Evolutionary conservation across 2,113 vertebrate species (phyloP), one percentile per base, ranked within the genome.

Genomic region (Conger conger): DNA sequence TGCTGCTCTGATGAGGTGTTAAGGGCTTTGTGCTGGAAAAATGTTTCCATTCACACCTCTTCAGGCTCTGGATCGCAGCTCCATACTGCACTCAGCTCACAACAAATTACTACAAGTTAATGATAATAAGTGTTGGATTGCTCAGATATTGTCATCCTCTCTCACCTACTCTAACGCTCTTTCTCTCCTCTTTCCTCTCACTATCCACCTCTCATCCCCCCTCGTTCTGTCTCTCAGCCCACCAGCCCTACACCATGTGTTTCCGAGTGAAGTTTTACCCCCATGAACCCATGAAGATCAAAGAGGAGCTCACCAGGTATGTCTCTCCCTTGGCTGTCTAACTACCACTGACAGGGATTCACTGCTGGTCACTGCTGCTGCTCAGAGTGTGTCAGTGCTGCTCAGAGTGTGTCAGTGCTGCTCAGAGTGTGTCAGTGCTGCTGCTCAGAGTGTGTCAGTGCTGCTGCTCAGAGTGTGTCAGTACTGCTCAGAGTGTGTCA

Each of bases 241-340:
- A 97, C 90, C 97, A 98, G 94, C 98, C 98, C 36, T 99, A 97
- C 91, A 99, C 96, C 79, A 99, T 99, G 98, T 99, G 98, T 94
- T 99, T 99, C 95, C 96, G 98, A 95, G 97, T 99, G 95, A 99
- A 99, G 96, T 99, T 99, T 95, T 99, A 99, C 93, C 98, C 98
- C 77, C 94, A 97, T 0, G 98, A 99, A 91, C 98, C 97, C 78
- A 93, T 99, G 96, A 99, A 99, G 94, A 99, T 99, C 93, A 99
- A 98, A 94, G 98, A 99, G 95, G 98, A 99, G 89, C 97, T 99
- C 84, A 99, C 98, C 89, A 99, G 98, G 98, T 99, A 97, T 91
- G 92, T 93, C 18, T 33, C n/a, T 4, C 42, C 57, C 18, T 23
- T 63, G 27, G 20, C 57, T 63, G 57, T 63, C 57, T 11, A 3